Percentiles rank a stretch among this genome's conserved stretches.
These are phyloP conservation scores for Chaetophractus vellerosus DNA, from an alignment of 2,797 vertebrate genomes.

Conservation along the genomic window DNA sequence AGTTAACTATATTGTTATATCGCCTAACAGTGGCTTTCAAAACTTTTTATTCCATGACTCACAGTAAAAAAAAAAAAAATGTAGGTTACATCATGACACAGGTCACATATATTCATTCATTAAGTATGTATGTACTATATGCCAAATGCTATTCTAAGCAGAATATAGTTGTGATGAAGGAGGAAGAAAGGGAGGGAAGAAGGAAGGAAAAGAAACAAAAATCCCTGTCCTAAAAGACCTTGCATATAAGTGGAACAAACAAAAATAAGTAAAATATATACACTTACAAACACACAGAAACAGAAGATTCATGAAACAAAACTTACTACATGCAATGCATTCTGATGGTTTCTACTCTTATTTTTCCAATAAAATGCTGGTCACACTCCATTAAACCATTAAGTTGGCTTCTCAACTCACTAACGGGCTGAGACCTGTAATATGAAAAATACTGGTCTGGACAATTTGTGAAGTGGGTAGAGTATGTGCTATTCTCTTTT, in stretches of 20 bases:
- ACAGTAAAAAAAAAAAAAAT: not conserved
- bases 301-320: conserved; percentile 14
- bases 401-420: conserved; percentile 16
- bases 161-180: not conserved
- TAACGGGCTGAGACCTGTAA: not conserved
- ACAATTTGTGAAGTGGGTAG: not conserved
- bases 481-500: not conserved
- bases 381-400: not conserved
- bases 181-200: not conserved
- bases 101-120: not conserved
- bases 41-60: conserved; percentile 26
- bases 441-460: conserved; percentile 7
- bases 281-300: not conserved
- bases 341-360: not conserved
- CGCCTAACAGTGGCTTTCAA: conserved; percentile 65
- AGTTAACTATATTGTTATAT: conserved; percentile 40
- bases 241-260: not conserved
- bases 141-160: not conserved
- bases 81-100: not conserved
- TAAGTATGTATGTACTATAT: not conserved
- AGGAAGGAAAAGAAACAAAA: not conserved
- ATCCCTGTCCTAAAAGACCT: conserved; percentile 11
- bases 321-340: not conserved
- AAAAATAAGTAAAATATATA: not conserved
- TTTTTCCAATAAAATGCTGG: not conserved